Base-by-base conservation (phyloP, 2,797 vertebrate genomes). In the Catharus ustulatus region DNA sequence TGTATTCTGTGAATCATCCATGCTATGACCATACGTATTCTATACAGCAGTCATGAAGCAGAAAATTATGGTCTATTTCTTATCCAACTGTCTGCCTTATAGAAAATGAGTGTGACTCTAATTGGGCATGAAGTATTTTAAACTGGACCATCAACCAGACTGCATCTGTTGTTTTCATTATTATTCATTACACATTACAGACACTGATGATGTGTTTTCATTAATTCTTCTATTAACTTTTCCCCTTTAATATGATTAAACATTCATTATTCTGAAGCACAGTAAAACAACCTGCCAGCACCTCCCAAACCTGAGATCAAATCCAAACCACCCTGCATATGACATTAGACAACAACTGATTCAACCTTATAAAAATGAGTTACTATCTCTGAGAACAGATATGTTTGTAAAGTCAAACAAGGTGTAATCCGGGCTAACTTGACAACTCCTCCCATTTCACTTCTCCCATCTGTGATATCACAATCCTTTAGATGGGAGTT, bases 211-310 rank as follows among this genome's bases (percentile, higher is more conserved):
- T 95, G 87, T 86, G 76, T 87, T 96, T 97, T 94, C 96, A 96
- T 97, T 97, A 97, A 95, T 97, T 97, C 96, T 96, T 97, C 95
- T 94, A 96, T 97, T 97, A 96, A 96, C 91, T 97, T 96, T 90
- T 81, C 45, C 13, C 81, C 84, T 92, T 95, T 86, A 84, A 49
- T 90, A 81, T 94, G 89, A 97, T 95, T 97, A 97, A 96, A 97
- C 79, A 90, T 96, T 96, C 87, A 96, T 97, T 93, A 95, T 91
- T 87, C 77, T 73, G 84, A 93, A 92, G 84, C 81, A 82, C 42
- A 67, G 48, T 90, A 84, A 89, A 96, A 58, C 74, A 93, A 87
- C 57, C 46, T 89, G 68, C 79, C 49, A 23, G 26, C 57, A 64
- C 54, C 62, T 54, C 15, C 23, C 23, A 91, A 86, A 93, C 80